These are phyloP conservation scores for Drosophila yooni DNA, from an alignment of 2,888 invertebrate species.

Conservation along the genomic window DNA sequence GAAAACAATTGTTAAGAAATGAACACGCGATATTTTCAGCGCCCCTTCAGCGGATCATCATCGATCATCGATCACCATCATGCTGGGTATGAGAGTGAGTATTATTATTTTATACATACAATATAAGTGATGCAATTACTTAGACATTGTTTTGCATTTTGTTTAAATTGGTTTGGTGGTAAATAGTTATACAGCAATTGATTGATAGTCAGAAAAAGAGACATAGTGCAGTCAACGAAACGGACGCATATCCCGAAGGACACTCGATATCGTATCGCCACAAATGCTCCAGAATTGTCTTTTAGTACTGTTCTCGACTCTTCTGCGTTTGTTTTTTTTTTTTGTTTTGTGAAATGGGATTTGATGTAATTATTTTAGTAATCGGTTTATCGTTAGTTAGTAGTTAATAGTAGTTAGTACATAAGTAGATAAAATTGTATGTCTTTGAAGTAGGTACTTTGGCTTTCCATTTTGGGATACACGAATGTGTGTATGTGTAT, in stretches of 20 bases:
- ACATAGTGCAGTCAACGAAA: conserved; percentile 21
- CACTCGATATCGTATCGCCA: conserved; percentile 2
- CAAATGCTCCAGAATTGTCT: conserved; percentile 54
- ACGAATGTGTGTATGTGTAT: conserved; percentile 20
- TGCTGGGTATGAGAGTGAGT: conserved; percentile 55
- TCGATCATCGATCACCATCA: not conserved
- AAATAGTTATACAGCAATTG: conserved; percentile 77
- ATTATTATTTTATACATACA: conserved; percentile 59
- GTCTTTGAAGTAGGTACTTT: conserved; percentile 79
- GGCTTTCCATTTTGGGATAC: conserved; percentile 70
- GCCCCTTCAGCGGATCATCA: conserved; percentile 9
- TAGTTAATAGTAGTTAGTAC: conserved; percentile 38
- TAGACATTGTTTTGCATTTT: conserved; percentile 20
- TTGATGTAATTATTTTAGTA: conserved; percentile 47
- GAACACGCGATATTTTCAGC: conserved; percentile 16
- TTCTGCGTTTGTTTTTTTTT: conserved; percentile 43
- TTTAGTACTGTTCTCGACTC: conserved; percentile 25
- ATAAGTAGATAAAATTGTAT: conserved; percentile 68
- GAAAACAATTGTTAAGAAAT: conserved; percentile 25
- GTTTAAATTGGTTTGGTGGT: conserved; percentile 61
- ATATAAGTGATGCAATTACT: conserved; percentile 53
- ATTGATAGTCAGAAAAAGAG: conserved; percentile 69
- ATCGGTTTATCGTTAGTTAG: conserved; percentile 38
- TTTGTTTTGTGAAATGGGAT: conserved; percentile 1
- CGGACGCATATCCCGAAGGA: conserved; percentile 4